Base-by-base conservation (phyloP, 2,888 invertebrate species). In the Deilephila elpenor region DNA sequence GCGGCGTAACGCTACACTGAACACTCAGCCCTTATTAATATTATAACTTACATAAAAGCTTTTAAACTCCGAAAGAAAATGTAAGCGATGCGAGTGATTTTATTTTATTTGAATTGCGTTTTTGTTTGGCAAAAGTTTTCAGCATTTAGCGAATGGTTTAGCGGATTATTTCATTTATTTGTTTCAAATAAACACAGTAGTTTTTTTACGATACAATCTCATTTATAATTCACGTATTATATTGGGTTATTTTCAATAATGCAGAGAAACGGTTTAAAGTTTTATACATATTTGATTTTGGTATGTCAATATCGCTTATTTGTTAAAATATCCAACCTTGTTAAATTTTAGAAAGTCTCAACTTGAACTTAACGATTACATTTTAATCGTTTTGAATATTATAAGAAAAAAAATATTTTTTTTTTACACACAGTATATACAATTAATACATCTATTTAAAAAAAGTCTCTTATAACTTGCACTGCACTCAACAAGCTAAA, bases 31-130 rank as follows among this genome's bases (percentile, higher is more conserved):
- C 25, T 34, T 19, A 73, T 73, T 67, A 67, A 25, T 67, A 73
- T 37, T 67, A 73, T 37, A 67, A 67, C 72, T 32, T 73, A 64
- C 25, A 37, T 59, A 74, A 67, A 59, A 59, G 64, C 72, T 73
- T 67, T 73, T 73, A 73, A 64, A 59, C 44, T 73, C 5, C 29
- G 32, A 73, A 60, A 67, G 71, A 67, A 71, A 76, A 72, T 74
- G 61, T 67, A 73, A 72, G 67, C 70, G 62, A 61, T 78, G 71
- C n/a, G 74, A 77, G 72, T 76, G 74, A 76, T 74, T 76, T 73
- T 74, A 77, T 79, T 78, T 78, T 60, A 70, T 71, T 67, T 72
- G 64, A 72, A 72, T 72, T 67, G 73, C 73, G 37, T 74, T 72
- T 14, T 20, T 17, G 3, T 59, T 59, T 29, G 59, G 61, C 32